phyloP scores from a whole-genome alignment of 2,888 invertebrate species.

The Rhamnusium bicolor region DNA sequence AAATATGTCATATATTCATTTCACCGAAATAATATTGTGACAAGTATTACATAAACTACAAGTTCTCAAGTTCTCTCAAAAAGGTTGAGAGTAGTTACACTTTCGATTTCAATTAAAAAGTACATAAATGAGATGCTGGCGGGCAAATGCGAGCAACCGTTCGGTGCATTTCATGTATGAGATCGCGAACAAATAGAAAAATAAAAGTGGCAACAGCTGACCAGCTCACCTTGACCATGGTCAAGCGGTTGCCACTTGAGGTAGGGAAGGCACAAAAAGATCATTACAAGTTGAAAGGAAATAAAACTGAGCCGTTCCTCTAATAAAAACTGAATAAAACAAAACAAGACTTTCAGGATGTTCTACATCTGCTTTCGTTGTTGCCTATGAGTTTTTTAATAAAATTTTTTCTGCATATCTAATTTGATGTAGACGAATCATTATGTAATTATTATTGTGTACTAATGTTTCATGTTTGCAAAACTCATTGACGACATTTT shows the following conservation, averaged over 20 bases:
- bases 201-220: constrained; percentile 48
- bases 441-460: neutral
- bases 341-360: constrained; percentile 36
- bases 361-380: constrained; percentile 47
- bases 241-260: constrained; percentile 46
- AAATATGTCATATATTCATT: neutral
- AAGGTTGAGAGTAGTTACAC: neutral
- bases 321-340: constrained; percentile 50
- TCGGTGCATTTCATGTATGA: constrained; percentile 21
- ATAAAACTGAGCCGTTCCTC: constrained; percentile 39
- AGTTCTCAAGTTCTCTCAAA: neutral
- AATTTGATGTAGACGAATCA: constrained; percentile 9
- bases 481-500: neutral
- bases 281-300: constrained; percentile 44
- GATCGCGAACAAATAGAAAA: constrained; percentile 1
- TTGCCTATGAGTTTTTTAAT: constrained; percentile 15
- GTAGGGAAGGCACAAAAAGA: constrained; percentile 48
- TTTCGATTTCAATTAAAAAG: constrained; percentile 30
- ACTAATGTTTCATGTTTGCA: neutral
- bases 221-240: constrained; percentile 55
- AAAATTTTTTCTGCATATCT: neutral
- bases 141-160: constrained; percentile 19
- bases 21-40: neutral
- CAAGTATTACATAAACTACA: neutral
- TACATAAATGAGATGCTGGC: constrained; percentile 4